Percentiles rank a stretch among this genome's conserved stretches.
These are phyloP conservation scores for Myathropa florea DNA, from an alignment of 2,888 invertebrate species.

Conservation along the genomic window DNA sequence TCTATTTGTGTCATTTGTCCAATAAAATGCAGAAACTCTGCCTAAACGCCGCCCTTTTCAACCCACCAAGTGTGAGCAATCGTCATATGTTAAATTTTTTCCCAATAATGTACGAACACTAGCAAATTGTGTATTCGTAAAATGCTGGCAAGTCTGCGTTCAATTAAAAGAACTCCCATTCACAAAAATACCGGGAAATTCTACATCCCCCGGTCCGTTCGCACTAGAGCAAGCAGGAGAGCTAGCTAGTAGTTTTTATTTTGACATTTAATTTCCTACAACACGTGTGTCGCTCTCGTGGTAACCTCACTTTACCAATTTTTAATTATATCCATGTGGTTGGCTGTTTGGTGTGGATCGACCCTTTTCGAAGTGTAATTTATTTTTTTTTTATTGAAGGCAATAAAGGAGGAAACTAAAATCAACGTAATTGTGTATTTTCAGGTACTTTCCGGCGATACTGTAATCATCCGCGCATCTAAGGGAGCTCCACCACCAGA, in stretches of 20 bases:
- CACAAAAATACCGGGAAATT: constrained; percentile 12
- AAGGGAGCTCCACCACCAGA: constrained; percentile 95
- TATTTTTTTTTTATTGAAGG: background rate
- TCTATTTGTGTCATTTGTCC: too few relatives aligned
- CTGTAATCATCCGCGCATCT: constrained; percentile 93
- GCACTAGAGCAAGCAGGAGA: constrained; percentile 8
- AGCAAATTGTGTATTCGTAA: too few relatives aligned
- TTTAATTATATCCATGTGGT: constrained; percentile 22
- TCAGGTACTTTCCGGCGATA: constrained; percentile 97
- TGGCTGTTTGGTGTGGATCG: background rate
- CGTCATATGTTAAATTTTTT: too few relatives aligned
- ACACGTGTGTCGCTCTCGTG: background rate
- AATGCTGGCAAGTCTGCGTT: too few relatives aligned
- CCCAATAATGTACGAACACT: too few relatives aligned
- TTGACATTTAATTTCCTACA: background rate
- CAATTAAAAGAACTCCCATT: background rate
- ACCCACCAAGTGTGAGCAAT: too few relatives aligned
- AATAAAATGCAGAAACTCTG: too few relatives aligned
- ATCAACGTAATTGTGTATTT: constrained; percentile 72
- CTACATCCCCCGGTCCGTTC: background rate
- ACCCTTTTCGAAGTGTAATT: background rate
- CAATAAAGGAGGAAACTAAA: background rate
- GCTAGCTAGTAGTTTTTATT: background rate
- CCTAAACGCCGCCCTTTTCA: too few relatives aligned
- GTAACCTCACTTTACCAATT: constrained; percentile 11